These are phyloP conservation scores for Chascanopsetta lugubris DNA, from an alignment of 2,113 vertebrate genomes.

Conservation along the genomic window DNA sequence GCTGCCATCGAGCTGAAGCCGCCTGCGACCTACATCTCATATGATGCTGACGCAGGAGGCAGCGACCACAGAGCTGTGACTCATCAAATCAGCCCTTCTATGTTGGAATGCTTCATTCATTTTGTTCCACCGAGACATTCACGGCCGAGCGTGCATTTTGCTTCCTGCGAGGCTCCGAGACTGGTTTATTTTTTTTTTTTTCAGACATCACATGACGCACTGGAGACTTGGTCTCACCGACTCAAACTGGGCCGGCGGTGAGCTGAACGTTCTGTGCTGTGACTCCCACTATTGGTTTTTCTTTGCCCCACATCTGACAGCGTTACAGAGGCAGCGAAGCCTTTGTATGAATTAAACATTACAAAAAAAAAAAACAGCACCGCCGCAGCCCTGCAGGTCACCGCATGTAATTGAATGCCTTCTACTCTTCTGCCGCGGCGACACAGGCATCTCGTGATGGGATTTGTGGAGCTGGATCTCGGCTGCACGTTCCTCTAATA, in stretches of 20 bases:
- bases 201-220: constrained; percentile 26
- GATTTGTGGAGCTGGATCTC: constrained; percentile 10
- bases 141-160: constrained; percentile 14
- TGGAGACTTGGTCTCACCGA: constrained; percentile 9
- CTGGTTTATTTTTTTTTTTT: background rate
- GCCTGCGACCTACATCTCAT: constrained; percentile 67
- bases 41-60: constrained; percentile 61
- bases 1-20: constrained; percentile 29
- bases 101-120: constrained; percentile 31
- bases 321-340: constrained; percentile 11
- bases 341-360: background rate
- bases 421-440: constrained; percentile 4
- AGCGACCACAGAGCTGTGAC: constrained; percentile 61
- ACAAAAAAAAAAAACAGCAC: background rate
- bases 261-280: constrained; percentile 42
- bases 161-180: constrained; percentile 13
- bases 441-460: background rate
- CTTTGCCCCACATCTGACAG: constrained; percentile 50
- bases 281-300: constrained; percentile 51
- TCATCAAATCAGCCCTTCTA: constrained; percentile 59
- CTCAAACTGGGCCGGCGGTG: constrained; percentile 30
- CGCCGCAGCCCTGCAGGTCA: background rate
- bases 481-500: background rate
- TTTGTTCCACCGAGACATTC: constrained; percentile 16
- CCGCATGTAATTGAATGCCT: constrained; percentile 12